Percentiles rank a stretch among this genome's conserved stretches.
These are phyloP conservation scores for Calameuta filiformis DNA, from an alignment of 2,888 invertebrate genomes.

Conservation along the genomic window DNA sequence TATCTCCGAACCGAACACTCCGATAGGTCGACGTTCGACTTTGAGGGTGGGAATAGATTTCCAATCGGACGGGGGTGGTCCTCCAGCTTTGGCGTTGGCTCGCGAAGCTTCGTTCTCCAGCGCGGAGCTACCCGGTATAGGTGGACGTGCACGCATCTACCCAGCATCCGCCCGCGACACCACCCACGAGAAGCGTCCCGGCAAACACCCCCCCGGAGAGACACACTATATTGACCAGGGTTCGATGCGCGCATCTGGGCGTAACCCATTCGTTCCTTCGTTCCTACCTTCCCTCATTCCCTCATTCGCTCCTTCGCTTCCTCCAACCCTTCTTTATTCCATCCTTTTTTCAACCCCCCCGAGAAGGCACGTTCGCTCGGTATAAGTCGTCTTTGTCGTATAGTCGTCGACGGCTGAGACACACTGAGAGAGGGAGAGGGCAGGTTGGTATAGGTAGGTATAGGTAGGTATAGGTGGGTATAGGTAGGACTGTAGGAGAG, in stretches of 20 bases:
- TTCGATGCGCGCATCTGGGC: conserved; percentile 67
- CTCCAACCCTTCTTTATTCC: conserved; percentile 12
- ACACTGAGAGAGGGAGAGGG: conserved; percentile 12
- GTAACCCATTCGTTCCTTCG: conserved; percentile 62
- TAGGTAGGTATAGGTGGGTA: conserved; percentile 11
- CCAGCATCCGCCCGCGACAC: conserved; percentile 58
- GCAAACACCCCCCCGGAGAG: conserved; percentile 42
- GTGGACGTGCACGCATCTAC: conserved; percentile 67
- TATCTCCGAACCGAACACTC: conserved; percentile 65
- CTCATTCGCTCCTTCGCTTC: conserved; percentile 23
- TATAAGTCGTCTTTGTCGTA: neutral
- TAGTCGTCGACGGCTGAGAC: conserved; percentile 23
- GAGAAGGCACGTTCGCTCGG: neutral
- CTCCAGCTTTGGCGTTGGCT: conserved; percentile 32
- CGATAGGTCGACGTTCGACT: conserved; percentile 67
- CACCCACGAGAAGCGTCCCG: conserved; percentile 51
- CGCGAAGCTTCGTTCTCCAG: neutral
- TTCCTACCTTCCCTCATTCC: conserved; percentile 36
- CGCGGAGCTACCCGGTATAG: conserved; percentile 43
- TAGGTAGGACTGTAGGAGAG: conserved; percentile 9
- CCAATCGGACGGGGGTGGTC: conserved; percentile 62
- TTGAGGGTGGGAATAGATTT: conserved; percentile 67
- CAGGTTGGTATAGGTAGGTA: conserved; percentile 16
- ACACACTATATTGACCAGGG: conserved; percentile 62
- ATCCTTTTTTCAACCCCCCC: neutral